phyloP scores from a whole-genome alignment of 2,797 vertebrate species.

The Eulemur albifrons region DNA sequence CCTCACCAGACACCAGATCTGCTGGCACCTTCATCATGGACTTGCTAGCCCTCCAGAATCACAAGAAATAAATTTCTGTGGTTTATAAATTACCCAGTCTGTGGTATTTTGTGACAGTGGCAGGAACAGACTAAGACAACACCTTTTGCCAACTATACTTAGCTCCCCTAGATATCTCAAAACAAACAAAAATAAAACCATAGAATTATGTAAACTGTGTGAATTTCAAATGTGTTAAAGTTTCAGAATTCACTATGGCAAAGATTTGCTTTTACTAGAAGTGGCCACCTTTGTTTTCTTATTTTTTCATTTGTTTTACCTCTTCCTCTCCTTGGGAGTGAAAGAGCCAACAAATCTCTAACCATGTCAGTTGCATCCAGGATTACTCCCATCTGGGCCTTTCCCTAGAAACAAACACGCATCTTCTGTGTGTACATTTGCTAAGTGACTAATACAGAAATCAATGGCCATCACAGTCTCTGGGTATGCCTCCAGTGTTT shows the following conservation, averaged over 20 bases:
- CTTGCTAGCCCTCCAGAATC: background rate
- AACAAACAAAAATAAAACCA: background rate
- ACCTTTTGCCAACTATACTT: background rate
- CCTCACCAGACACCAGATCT: background rate
- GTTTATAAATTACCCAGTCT: background rate
- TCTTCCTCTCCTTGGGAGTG: background rate
- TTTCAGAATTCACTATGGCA: background rate
- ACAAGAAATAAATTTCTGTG: background rate
- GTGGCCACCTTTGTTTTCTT: background rate
- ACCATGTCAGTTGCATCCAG: background rate
- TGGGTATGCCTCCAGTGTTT: background rate
- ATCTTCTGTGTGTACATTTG: background rate
- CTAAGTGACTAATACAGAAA: conserved; percentile 19
- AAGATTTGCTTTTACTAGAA: background rate
- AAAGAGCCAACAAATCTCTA: background rate
- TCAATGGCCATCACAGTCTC: background rate
- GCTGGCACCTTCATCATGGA: background rate
- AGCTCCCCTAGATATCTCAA: background rate
- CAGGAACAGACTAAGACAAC: background rate
- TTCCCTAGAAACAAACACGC: background rate
- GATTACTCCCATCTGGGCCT: background rate
- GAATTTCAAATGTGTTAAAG: background rate
- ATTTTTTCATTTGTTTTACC: background rate
- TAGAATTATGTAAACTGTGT: background rate
- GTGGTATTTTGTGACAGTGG: background rate